Evolutionary conservation across 2,888 invertebrate species (phyloP), one percentile per base, ranked within the genome.

Genomic region (Metallyticus violacea): DNA sequence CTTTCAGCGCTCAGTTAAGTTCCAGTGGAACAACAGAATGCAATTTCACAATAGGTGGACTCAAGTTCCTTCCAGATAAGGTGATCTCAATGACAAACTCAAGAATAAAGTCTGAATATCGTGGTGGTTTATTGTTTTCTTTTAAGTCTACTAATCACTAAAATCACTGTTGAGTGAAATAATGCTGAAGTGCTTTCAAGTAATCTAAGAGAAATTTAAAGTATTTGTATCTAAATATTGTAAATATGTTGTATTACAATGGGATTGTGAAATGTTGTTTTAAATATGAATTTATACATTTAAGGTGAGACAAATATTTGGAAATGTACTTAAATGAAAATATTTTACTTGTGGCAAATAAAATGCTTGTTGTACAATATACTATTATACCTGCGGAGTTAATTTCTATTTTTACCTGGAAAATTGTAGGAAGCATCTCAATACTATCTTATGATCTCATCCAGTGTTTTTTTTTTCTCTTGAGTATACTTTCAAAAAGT

Each of bases 1-100:
- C 91, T 96, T 88, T 95, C 96, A 1, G 91, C 89, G 90, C 91
- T 85, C 40, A 62, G 40, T 22, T 62, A n/a, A n/a, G 40, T 62
- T 62, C 9, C 9, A 15, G 40, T 62, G 40, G 2, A 15, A 62
- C 15, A 62, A 62, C 9, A 15, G 40, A 15, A 62, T 62, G 40
- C 22, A 15, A 62, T 9, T 22, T 62, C 2, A 62, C 15, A 2
- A 15, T 15, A 62, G 9, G 40, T 62, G 40, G 40, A 62, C 40
- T 62, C 40, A 7, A 62, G 40, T 62, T 62, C 40, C 40, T 62
- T 62, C 15, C 40, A 62, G 40, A 62, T 62, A 62, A 15, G 40
- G 40, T 62, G 40, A 62, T 62, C 40, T 62, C 40, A 62, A 15
- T 62, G 15, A 62, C 15, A 62, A 62, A 62, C 40, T 62, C 1